Conservation (phyloP, 1,140 invertebrate genomes). For the Eufriesea mexicana region DNA sequence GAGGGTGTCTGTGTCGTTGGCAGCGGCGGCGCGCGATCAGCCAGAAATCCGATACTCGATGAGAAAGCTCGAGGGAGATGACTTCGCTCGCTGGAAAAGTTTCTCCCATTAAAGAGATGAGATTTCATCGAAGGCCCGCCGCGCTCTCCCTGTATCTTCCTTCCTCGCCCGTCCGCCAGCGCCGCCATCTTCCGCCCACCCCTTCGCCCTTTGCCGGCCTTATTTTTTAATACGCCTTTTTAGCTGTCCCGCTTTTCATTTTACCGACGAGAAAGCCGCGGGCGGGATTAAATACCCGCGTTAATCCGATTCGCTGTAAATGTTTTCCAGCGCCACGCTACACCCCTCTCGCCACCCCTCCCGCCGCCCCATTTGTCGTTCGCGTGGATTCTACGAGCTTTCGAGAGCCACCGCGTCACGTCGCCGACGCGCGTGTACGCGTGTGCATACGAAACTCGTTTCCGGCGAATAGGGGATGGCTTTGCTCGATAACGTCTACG, state of each 20-base stretch:
- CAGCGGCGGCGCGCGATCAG: constrained; percentile 48
- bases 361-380: background rate
- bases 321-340: constrained; percentile 57
- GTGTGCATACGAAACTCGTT: constrained; percentile 13
- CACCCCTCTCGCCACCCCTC: constrained; percentile 1
- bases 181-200: background rate
- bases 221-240: constrained; percentile 58
- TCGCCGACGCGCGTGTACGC: background rate
- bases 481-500: constrained; percentile 52
- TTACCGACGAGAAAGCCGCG: constrained; percentile 55
- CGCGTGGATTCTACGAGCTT: background rate
- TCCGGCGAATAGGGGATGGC: background rate
- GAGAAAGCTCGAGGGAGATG: constrained; percentile 56
- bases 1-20: constrained; percentile 43
- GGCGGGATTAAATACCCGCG: constrained; percentile 67
- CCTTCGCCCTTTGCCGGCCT: background rate
- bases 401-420: background rate
- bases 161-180: background rate
- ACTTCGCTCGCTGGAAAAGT: constrained; percentile 54
- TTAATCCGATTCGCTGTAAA: constrained; percentile 70
- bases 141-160: background rate
- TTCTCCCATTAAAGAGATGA: constrained; percentile 68
- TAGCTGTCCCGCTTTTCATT: constrained; percentile 62
- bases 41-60: constrained; percentile 65
- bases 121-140: constrained; percentile 62